phyloP scores from a whole-genome alignment of 1,140 invertebrate species.

The Heliconius himera region DNA sequence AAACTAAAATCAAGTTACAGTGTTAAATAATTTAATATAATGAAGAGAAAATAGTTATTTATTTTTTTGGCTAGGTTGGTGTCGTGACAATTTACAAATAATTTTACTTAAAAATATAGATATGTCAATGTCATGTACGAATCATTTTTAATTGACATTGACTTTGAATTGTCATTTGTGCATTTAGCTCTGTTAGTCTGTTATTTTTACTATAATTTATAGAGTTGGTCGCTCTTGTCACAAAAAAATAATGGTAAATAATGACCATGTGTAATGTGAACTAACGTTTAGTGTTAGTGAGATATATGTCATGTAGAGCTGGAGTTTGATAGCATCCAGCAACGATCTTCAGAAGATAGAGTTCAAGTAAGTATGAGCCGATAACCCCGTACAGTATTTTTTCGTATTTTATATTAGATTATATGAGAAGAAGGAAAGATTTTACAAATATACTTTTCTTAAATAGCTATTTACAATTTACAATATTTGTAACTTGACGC shows the following conservation, averaged over 20 bases:
- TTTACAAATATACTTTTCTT: too few species aligned
- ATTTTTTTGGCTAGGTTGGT: too few species aligned
- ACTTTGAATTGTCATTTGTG: neutral
- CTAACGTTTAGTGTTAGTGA: neutral
- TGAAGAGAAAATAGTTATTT: too few species aligned
- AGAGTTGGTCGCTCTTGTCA: neutral
- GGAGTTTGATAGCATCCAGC: neutral
- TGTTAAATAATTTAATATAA: too few species aligned
- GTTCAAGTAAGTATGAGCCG: neutral
- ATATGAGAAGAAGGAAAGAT: neutral
- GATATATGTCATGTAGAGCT: constrained; percentile 1
- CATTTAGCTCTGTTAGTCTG: neutral
- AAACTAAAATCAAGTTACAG: too few species aligned
- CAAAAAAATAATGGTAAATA: neutral
- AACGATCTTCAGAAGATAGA: neutral
- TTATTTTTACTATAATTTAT: neutral
- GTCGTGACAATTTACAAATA: too few species aligned
- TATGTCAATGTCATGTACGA: neutral
- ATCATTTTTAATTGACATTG: neutral
- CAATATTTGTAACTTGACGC: too few species aligned
- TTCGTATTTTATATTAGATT: too few species aligned
- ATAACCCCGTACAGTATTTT: neutral
- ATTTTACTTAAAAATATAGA: neutral
- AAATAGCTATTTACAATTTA: too few species aligned
- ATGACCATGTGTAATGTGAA: neutral